Evolutionary conservation across 2,888 invertebrate species (phyloP).

Genomic region (Perizoma affinitatum): DNA sequence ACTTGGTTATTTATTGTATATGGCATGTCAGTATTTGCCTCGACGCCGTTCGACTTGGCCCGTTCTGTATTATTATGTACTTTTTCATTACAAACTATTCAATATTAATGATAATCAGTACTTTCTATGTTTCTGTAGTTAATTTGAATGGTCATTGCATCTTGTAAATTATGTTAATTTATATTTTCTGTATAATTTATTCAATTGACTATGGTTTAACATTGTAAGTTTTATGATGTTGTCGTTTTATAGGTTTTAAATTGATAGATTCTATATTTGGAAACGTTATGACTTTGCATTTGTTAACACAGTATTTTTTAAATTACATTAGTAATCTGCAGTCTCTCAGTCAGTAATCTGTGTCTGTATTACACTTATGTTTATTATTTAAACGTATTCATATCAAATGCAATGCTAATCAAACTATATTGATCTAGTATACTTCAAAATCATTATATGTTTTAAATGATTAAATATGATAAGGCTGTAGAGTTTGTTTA

Average conservation of each 20-base stretch:
- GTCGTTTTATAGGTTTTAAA: conserved; percentile 37
- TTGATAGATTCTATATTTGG: conserved; percentile 34
- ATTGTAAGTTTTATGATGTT: conserved; percentile 38
- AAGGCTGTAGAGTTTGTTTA: too few species aligned
- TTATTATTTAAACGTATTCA: conserved; percentile 2
- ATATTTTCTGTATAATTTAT: conserved; percentile 35
- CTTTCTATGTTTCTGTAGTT: conserved; percentile 53
- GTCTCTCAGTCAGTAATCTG: too few species aligned
- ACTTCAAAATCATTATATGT: neutral
- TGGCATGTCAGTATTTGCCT: conserved; percentile 63
- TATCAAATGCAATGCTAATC: neutral
- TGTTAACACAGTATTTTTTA: conserved; percentile 15
- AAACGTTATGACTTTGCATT: conserved; percentile 16
- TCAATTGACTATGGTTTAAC: conserved; percentile 34
- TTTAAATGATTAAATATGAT: neutral
- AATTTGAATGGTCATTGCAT: conserved; percentile 48
- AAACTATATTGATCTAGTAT: neutral
- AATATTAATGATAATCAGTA: conserved; percentile 78
- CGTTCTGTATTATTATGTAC: conserved; percentile 82
- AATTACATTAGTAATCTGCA: conserved; percentile 11
- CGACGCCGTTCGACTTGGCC: conserved; percentile 78
- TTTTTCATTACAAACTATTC: conserved; percentile 81
- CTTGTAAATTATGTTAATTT: conserved; percentile 37
- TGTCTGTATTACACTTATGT: conserved; percentile 5
- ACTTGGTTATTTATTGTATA: conserved; percentile 14